Evolutionary conservation across 2,797 vertebrate species (phyloP), one percentile per base, ranked within the genome.

Genomic region (Acestrorhynchus altus): DNA sequence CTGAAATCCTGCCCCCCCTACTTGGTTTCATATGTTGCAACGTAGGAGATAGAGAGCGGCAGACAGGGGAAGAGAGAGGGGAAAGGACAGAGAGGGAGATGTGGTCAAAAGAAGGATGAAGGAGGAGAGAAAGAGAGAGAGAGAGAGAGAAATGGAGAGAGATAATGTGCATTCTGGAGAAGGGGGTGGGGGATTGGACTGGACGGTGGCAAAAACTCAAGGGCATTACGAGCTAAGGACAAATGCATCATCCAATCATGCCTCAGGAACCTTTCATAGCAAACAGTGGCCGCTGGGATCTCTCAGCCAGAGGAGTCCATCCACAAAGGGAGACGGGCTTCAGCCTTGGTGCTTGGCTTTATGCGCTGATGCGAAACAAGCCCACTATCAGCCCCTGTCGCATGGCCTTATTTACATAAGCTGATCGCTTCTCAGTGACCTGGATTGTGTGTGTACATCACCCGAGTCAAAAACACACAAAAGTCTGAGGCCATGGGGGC

Each of bases 181-280:
- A 35, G 49, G 42, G 35, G 57, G 83, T 88, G 86, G 85, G 81
- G 81, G 88, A 90, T 87, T 86, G 87, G 87, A 87, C 90, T 79
- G 89, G 91, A 90, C 89, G 72, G 51, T 85, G 90, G 91, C 92
- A 87, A 89, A 90, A 92, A 93, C 90, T 93, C 93, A 94, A 94
- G 93, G 94, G 93, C 93, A 94, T 92, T 90, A 94, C 90, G 84
- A 92, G 90, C 92, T 93, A 94, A 94, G 94, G 94, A 94, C 94
- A 92, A 94, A 94, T 83, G 89, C 89, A 92, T 92, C 90, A 93
- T 91, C 84, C 63, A 89, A 90, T 89, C 88, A 88, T 92, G 84
- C 85, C 90, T 87, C 86, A 87, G 87, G 86, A 88, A 83, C 90
- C 82, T 91, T 89, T 90, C 78, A 86, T 84, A 85, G 80, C 81